Base-by-base conservation (phyloP, 2,797 vertebrate genomes). In the Lacerta agilis region DNA sequence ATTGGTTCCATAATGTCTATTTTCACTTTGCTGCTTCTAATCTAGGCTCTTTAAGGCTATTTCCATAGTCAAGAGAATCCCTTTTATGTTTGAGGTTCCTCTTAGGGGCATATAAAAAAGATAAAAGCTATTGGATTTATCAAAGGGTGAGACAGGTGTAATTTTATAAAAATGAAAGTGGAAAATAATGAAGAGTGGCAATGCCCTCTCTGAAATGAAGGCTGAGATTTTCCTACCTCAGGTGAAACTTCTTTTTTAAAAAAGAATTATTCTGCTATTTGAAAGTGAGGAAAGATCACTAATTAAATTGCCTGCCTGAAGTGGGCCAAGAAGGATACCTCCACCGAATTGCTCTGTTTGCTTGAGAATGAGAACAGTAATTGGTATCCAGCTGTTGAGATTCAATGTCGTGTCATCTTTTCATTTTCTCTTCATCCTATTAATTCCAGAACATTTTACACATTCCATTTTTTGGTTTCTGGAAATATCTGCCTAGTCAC, bases 291-390 rank as follows among this genome's bases (percentile, higher is more conserved):
- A 77, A 58, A 81, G 88, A 75, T 45, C n/a, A 88, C 49, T 95
- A 91, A 94, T 90, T 94, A 90, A 95, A 94, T 87, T 92, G 78
- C 87, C 1, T 18, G 89, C 86, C 89, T 83, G 85, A 78, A 87
- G 29, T 27, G 72, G 61, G 64, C 78, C 87, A 88, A 79, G 15
- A 87, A 82, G 86, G 76, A 81, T 33, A 29, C 25, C 82, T 87
- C 84, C 0, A 10, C 66, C 84, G 72, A 75, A 85, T 87, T 36
- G 4, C 23, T 72, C 41, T 87, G 66, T 90, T 88, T 90, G 92
- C 78, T 89, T 91, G 91, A 38, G 72, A 84, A 90, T 72, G 83
- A 89, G 86, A 88, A 66, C 61, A 80, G 86, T 90, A 94, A 93
- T 89, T 86, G 91, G 88, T 90, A 87, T 73, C 92, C 73, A 81